phyloP scores from a whole-genome alignment of 2,113 vertebrate genomes.

The Cyphomyrus plagiostoma region DNA sequence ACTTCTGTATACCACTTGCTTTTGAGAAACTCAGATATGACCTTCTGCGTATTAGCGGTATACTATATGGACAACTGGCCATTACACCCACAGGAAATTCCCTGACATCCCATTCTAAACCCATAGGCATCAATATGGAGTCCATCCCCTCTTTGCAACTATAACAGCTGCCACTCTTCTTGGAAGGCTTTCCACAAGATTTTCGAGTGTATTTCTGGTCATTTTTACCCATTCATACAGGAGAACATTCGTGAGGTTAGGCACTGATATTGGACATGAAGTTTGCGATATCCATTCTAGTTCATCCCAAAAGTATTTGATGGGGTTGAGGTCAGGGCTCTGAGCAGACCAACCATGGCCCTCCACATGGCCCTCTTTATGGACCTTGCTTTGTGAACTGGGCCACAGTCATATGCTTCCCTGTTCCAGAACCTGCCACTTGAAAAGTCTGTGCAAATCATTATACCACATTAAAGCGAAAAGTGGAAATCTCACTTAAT shows the following conservation, averaged over 20 bases:
- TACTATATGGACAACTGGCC: background rate
- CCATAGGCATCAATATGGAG: background rate
- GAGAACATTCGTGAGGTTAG: background rate
- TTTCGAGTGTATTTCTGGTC: background rate
- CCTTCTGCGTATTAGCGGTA: background rate
- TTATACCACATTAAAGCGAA: background rate
- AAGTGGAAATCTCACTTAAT: background rate
- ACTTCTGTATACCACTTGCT: background rate
- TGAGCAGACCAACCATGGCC: background rate
- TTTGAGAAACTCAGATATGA: background rate
- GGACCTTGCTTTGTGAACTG: background rate
- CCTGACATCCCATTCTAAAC: background rate
- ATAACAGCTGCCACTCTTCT: background rate
- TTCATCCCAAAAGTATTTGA: background rate
- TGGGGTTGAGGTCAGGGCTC: background rate
- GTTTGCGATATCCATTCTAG: background rate
- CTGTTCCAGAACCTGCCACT: background rate
- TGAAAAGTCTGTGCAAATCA: background rate
- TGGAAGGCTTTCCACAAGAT: background rate
- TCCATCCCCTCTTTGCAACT: background rate
- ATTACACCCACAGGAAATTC: background rate
- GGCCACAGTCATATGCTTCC: background rate
- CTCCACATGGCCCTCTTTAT: background rate
- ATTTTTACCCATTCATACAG: background rate
- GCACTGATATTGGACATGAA: background rate